Evolutionary conservation across 35 echinoderm and acorn worm species (phyloP).

Genomic region (Apostichopus japonicus): DNA sequence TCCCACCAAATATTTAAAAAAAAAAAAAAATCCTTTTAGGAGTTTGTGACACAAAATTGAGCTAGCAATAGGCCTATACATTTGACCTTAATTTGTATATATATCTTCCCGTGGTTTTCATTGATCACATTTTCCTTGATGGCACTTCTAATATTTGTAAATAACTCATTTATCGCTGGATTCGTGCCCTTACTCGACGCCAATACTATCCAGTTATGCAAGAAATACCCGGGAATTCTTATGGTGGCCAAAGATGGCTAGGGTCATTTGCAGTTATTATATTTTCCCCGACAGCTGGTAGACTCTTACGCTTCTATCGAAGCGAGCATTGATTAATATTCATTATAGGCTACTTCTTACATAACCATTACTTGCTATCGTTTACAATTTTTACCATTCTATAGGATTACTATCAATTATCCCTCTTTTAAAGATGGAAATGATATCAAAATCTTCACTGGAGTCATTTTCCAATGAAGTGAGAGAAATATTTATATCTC

Average conservation of each 20-base stretch:
- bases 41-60: too few species aligned
- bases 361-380: background rate
- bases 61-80: too few species aligned
- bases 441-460: background rate
- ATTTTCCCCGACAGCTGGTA: slow-evolving; percentile 20
- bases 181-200: slow-evolving; percentile 31
- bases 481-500: background rate
- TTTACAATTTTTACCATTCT: background rate
- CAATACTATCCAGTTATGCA: slow-evolving; percentile 16
- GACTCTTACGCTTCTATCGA: background rate
- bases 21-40: too few species aligned
- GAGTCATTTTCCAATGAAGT: slow-evolving; percentile 2
- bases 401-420: background rate
- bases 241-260: slow-evolving; percentile 39
- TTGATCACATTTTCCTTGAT: background rate
- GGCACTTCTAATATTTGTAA: background rate
- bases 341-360: slow-evolving; percentile 16
- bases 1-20: too few species aligned
- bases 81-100: too few species aligned
- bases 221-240: slow-evolving; percentile 28
- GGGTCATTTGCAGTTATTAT: slow-evolving; percentile 36
- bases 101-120: slow-evolving; percentile 23
- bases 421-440: background rate
- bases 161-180: slow-evolving; percentile 6
- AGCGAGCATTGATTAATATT: too few species aligned